Evolutionary conservation across 2,797 vertebrate genomes (phyloP).

Genomic region (Danio tinwini): DNA sequence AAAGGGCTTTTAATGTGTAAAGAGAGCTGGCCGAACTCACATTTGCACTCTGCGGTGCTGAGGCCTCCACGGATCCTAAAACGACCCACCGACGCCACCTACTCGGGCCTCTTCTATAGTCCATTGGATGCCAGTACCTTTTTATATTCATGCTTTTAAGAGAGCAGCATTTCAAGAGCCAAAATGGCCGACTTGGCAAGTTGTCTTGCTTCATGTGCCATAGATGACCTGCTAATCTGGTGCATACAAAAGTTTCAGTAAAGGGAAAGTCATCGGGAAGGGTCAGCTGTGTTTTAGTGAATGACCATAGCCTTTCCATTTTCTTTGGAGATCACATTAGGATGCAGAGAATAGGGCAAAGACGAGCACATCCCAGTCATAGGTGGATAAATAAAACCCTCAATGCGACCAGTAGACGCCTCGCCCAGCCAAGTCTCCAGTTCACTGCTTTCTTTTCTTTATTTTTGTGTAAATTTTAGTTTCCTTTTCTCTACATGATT

Average conservation of each 20-base stretch:
- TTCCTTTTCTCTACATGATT: conserved; percentile 97
- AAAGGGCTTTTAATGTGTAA: conserved; percentile 51
- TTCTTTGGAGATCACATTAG: conserved; percentile 21
- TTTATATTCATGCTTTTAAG: conserved; percentile 10
- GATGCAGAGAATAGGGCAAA: conserved; percentile 8
- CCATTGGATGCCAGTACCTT: conserved; percentile 9
- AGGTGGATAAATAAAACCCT: conserved; percentile 3
- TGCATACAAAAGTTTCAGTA: conserved; percentile 5
- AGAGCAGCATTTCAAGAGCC: conserved; percentile 23
- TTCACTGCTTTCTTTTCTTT: conserved; percentile 52
- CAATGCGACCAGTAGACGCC: neutral
- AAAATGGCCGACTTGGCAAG: conserved; percentile 10
- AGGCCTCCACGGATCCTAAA: conserved; percentile 69
- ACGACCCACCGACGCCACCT: conserved; percentile 9
- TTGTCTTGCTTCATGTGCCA: conserved; percentile 26
- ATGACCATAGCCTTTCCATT: conserved; percentile 19
- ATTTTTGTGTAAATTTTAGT: conserved; percentile 80
- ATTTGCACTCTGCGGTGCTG: conserved; percentile 72
- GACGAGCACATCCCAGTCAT: neutral
- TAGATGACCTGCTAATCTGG: neutral
- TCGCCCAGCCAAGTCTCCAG: neutral
- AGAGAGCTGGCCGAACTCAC: conserved; percentile 33
- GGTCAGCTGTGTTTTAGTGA: conserved; percentile 6
- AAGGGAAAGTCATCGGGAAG: conserved; percentile 9
- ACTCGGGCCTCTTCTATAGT: conserved; percentile 3